Evolutionary conservation across 2,888 invertebrate species (phyloP).

Genomic region (Nephrocerus scutellatus): DNA sequence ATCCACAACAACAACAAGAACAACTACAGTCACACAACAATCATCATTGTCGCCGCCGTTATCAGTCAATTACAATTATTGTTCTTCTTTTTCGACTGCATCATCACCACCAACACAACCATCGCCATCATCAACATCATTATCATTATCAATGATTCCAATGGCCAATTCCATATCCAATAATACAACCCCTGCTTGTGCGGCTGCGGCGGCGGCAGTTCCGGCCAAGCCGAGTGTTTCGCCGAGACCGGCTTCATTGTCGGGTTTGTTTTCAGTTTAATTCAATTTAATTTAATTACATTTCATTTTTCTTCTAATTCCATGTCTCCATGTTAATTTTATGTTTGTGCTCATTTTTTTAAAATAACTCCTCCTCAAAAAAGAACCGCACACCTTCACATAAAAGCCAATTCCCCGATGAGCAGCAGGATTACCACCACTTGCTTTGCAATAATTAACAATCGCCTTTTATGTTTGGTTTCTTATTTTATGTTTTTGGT

Average conservation of each 20-base stretch:
- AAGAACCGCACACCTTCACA: no score
- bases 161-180: slow-evolving; percentile 20
- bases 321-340: no score
- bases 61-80: slow-evolving; percentile 9
- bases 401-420: no score
- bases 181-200: slow-evolving; percentile 21
- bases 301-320: no score
- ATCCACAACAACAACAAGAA: slow-evolving; percentile 9
- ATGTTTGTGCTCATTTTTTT: no score
- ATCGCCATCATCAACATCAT: slow-evolving; percentile 2
- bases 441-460: no score
- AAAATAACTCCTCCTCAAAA: no score
- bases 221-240: slow-evolving; percentile 44
- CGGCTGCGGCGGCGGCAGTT: slow-evolving; percentile 22
- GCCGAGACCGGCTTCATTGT: slow-evolving; percentile 48
- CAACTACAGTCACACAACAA: slow-evolving; percentile 10
- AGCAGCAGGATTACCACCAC: no score
- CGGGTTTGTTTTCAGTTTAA: slow-evolving; percentile 42
- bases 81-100: slow-evolving; percentile 10
- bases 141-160: slow-evolving; percentile 2
- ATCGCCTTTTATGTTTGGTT: no score
- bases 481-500: no score
- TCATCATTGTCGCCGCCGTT: no score
- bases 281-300: slow-evolving; percentile 28
- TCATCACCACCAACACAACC: slow-evolving; percentile 13